Base-by-base conservation (phyloP, 2,888 invertebrate genomes). In the Phaedon cochleariae region DNA sequence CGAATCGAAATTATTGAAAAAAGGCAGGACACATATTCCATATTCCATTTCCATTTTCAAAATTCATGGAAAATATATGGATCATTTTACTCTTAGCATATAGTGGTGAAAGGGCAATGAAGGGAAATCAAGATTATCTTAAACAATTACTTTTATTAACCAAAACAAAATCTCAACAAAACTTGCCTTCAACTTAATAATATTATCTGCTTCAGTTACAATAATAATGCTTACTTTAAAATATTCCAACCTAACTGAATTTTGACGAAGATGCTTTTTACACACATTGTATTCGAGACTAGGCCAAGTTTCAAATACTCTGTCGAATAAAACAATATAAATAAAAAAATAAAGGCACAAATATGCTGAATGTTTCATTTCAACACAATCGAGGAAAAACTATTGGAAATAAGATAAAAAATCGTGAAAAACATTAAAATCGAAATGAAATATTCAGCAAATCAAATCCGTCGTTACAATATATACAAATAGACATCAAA, bases 331-430 rank as follows among this genome's bases (percentile, higher is more conserved):
- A 70, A 73, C 64, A 55, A 70, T 67, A 69, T 67, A 69, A 71
- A 71, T 73, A 75, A 75, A 74, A 75, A 73, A 73, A 75, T 74
- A 73, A 75, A 76, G 75, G 75, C 74, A 74, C 74, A 72, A 74
- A 69, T 65, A 71, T 74, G 76, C 76, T 74, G 75, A 75, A 72
- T 72, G 74, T 73, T 74, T 62, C 76, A 74, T 72, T 66, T 55
- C 51, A 15, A 22, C 26, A 21, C 46, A 52, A 60, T 34, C 41
- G 49, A 45, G 22, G 37, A 53, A 49, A 29, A 67, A 68, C 70
- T 63, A 63, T 62, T 65, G 60, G 22, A 54, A 46, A 62, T 10
- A 65, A 26, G 60, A 63, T 59, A 67, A 62, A 59, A 48, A 60
- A 72, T 52, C 21, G 29, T 34, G 51, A 26, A 60, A 48, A 53